These are phyloP conservation scores for Loxodonta africana DNA, from an alignment of 2,113 vertebrate genomes.

Conservation along the genomic window DNA sequence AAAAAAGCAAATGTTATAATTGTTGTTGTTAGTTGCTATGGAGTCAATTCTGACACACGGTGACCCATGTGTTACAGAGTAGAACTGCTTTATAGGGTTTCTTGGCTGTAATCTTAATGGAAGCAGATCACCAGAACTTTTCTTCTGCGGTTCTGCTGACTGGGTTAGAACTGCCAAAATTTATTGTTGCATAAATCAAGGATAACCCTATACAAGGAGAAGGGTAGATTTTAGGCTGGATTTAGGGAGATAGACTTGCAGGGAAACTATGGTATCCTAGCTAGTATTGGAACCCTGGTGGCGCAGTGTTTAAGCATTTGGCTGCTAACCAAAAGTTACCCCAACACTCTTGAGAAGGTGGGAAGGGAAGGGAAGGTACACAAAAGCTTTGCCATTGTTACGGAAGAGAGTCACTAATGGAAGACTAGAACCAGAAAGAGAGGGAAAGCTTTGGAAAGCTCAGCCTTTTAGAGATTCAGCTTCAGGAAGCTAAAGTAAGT, in stretches of 20 bases:
- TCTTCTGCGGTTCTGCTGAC: no score
- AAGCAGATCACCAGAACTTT: no score
- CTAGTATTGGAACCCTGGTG: no score
- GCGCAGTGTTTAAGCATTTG: no score
- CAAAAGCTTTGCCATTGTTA: neutral
- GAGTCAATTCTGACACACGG: no score
- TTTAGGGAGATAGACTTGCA: neutral
- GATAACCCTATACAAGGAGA: neutral
- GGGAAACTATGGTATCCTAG: neutral
- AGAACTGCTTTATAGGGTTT: no score
- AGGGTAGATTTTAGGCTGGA: neutral
- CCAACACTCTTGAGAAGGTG: neutral
- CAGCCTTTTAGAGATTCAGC: neutral
- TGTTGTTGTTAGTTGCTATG: neutral
- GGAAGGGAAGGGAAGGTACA: neutral
- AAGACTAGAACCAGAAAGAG: neutral
- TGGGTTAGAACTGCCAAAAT: no score
- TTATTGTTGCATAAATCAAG: neutral
- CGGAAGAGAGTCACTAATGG: neutral
- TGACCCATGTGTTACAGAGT: no score
- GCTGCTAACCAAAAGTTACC: neutral
- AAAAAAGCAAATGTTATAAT: neutral
- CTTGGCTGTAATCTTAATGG: no score
- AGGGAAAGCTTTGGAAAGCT: neutral
- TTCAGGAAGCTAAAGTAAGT: neutral